Conservation (phyloP, 2,888 invertebrate genomes). For the Junonia oenone region DNA sequence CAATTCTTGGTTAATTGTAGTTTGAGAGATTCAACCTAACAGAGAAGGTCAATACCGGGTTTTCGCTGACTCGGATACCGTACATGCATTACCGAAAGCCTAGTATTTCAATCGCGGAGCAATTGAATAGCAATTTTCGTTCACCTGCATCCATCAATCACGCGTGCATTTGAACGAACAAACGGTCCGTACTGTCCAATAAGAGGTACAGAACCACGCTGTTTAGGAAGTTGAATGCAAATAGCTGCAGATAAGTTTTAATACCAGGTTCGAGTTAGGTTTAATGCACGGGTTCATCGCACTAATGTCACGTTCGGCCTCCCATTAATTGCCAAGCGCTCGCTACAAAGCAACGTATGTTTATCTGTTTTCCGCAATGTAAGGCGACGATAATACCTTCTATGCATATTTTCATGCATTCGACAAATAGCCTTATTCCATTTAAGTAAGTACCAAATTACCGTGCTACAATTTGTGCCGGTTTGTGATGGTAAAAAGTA, state of each 20-base stretch:
- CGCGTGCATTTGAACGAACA: conserved; percentile 30
- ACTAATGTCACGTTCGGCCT: conserved; percentile 77
- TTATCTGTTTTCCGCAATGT: conserved; percentile 56
- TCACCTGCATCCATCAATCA: conserved; percentile 37
- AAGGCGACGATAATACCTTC: conserved; percentile 29
- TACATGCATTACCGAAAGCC: conserved; percentile 15
- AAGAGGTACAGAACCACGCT: conserved; percentile 45
- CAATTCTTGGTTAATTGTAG: neutral
- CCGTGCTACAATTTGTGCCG: neutral
- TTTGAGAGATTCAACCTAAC: neutral
- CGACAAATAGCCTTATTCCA: conserved; percentile 15
- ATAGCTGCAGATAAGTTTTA: conserved; percentile 76
- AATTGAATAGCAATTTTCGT: conserved; percentile 35
- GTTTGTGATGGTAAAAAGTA: conserved; percentile 15
- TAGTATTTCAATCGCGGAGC: conserved; percentile 31
- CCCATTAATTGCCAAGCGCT: conserved; percentile 67
- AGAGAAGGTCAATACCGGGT: conserved; percentile 10
- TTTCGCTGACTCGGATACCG: conserved; percentile 3
- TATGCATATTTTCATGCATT: conserved; percentile 14
- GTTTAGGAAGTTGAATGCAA: conserved; percentile 76
- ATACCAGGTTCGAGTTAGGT: conserved; percentile 60
- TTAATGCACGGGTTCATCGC: conserved; percentile 67
- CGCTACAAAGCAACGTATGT: conserved; percentile 60
- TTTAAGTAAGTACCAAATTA: conserved; percentile 10
- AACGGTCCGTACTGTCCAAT: conserved; percentile 34